Percentiles rank a stretch among this genome's conserved stretches.
Evolutionary conservation across 2,113 vertebrate species (phyloP).

Genomic region (Syrrhaptes paradoxus): DNA sequence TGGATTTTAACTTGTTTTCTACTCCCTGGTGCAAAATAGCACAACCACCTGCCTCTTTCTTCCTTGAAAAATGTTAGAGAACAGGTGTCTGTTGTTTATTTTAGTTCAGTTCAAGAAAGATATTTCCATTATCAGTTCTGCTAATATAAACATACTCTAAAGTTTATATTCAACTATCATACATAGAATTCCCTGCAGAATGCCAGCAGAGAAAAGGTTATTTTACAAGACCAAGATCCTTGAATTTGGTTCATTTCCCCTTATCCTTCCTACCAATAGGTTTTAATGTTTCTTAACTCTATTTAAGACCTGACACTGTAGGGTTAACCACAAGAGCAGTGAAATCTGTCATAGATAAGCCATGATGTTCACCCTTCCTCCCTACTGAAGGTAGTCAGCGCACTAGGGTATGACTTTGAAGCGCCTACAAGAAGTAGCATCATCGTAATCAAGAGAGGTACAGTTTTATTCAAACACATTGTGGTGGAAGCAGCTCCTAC

Average conservation of each 20-base stretch:
- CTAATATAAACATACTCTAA: background rate
- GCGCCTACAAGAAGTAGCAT: background rate
- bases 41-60: background rate
- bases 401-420: background rate
- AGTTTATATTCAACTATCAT: background rate
- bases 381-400: background rate
- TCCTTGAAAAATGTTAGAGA: background rate
- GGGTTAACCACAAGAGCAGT: background rate
- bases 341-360: conserved; percentile 3
- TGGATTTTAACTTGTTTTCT: background rate
- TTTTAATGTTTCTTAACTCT: background rate
- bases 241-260: background rate
- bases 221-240: background rate
- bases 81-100: background rate
- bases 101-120: background rate
- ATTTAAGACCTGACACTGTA: background rate
- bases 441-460: background rate
- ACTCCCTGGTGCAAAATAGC: background rate
- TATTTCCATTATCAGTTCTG: background rate
- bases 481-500: background rate
- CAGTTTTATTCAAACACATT: background rate
- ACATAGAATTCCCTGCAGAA: background rate
- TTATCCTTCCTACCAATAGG: background rate
- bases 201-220: background rate
- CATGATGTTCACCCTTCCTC: background rate